Conservation (phyloP, 2,113 vertebrate genomes). For the Brachypteracias leptosomus region DNA sequence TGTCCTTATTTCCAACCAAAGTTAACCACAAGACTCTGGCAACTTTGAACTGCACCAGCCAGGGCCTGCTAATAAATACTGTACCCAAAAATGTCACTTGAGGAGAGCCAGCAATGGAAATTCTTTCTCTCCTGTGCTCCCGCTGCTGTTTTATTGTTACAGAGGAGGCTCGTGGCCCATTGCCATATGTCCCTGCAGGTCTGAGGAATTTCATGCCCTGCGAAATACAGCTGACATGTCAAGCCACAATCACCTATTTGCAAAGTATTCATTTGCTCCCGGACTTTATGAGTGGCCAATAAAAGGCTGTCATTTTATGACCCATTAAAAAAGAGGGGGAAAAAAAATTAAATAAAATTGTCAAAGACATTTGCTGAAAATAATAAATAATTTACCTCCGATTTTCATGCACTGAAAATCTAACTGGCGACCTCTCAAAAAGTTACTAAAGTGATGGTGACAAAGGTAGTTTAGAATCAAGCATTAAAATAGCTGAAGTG, state of each 20-base stretch:
- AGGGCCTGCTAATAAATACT: background rate
- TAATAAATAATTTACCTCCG: slow-evolving; percentile 79
- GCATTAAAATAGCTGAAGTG: slow-evolving; percentile 45
- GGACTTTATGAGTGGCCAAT: slow-evolving; percentile 64
- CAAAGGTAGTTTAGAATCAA: slow-evolving; percentile 64
- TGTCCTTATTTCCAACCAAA: background rate
- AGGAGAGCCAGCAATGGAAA: background rate
- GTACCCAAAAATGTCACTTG: background rate
- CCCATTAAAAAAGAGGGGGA: slow-evolving; percentile 72
- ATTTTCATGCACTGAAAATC: slow-evolving; percentile 75
- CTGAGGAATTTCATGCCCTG: slow-evolving; percentile 2
- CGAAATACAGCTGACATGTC: slow-evolving; percentile 73
- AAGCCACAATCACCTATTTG: slow-evolving; percentile 62
- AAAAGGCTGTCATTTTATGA: slow-evolving; percentile 74
- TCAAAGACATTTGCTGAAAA: slow-evolving; percentile 75
- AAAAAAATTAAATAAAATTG: slow-evolving; percentile 77
- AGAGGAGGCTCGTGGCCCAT: background rate
- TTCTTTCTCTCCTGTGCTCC: background rate
- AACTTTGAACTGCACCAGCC: background rate
- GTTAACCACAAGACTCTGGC: background rate
- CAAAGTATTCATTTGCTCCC: slow-evolving; percentile 72
- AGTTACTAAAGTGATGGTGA: slow-evolving; percentile 74
- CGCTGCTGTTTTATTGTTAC: background rate
- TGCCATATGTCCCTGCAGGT: slow-evolving; percentile 11
- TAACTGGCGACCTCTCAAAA: slow-evolving; percentile 75